Conservation (phyloP, 2,797 vertebrate genomes). For the Clarias pachynema region DNA sequence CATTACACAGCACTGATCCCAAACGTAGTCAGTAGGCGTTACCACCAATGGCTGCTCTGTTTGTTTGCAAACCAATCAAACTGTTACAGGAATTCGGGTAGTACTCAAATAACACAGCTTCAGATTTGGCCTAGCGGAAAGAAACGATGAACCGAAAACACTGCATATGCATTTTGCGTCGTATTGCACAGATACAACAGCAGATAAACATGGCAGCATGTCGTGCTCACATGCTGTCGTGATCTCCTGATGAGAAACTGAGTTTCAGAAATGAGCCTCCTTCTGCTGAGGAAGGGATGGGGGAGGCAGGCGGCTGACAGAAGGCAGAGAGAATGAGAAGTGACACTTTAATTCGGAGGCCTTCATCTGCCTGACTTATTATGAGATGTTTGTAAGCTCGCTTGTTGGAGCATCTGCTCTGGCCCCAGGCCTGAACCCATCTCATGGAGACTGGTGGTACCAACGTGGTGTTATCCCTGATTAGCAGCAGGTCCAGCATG, state of each 20-base stretch:
- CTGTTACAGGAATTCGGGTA: background rate
- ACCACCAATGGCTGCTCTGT: slow-evolving; percentile 4
- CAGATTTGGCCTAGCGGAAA: background rate
- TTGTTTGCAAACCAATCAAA: slow-evolving; percentile 31
- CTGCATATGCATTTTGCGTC: background rate
- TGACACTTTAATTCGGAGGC: slow-evolving; percentile 83
- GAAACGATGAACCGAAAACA: background rate
- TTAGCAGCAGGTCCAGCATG: slow-evolving; percentile 66
- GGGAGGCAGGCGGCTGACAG: slow-evolving; percentile 67
- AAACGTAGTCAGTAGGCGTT: background rate
- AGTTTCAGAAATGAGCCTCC: slow-evolving; percentile 56
- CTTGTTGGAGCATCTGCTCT: slow-evolving; percentile 74
- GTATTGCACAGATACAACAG: background rate
- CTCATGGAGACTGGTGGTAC: slow-evolving; percentile 69
- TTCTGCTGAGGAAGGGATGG: slow-evolving; percentile 57
- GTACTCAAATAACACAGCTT: background rate
- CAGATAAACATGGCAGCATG: background rate
- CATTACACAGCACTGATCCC: slow-evolving; percentile 10
- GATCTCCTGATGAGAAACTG: slow-evolving; percentile 22
- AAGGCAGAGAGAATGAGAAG: slow-evolving; percentile 81
- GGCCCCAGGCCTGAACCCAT: slow-evolving; percentile 70
- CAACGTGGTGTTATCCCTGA: slow-evolving; percentile 72
- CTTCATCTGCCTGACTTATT: slow-evolving; percentile 80
- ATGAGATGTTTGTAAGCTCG: slow-evolving; percentile 82
- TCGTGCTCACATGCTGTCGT: background rate